These are phyloP conservation scores for Rhyacophila evoluta DNA, from an alignment of 2,888 invertebrate genomes.

Conservation along the genomic window DNA sequence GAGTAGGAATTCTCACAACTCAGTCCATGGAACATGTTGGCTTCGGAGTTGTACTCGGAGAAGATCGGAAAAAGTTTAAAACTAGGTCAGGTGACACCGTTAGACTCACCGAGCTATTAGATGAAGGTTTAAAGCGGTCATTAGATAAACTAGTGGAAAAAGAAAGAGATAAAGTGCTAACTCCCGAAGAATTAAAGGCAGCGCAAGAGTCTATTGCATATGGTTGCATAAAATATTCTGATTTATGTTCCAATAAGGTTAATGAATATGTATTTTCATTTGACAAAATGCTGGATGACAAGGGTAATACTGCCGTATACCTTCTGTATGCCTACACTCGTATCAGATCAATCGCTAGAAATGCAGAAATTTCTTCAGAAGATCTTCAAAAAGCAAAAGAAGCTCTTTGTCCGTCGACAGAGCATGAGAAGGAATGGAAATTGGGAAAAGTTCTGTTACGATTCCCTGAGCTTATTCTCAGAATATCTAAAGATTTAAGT, in stretches of 20 bases:
- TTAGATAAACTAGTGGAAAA: conserved; percentile 88
- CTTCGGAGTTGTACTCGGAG: conserved; percentile 97
- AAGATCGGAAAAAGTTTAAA: conserved; percentile 99
- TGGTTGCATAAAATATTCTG: conserved; percentile 98
- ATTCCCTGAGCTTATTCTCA: conserved; percentile 88
- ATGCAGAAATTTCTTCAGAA: conserved; percentile 75
- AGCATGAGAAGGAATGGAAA: conserved; percentile 95
- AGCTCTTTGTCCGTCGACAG: conserved; percentile 75
- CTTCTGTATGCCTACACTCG: conserved; percentile 94
- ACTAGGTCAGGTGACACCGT: conserved; percentile 98
- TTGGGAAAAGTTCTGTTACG: conserved; percentile 87
- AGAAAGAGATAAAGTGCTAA: conserved; percentile 85
- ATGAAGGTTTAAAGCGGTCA: conserved; percentile 90
- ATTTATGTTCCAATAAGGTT: conserved; percentile 91
- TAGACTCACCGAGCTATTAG: conserved; percentile 85
- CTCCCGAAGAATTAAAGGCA: conserved; percentile 80
- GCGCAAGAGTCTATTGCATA: conserved; percentile 96
- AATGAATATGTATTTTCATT: conserved; percentile 98
- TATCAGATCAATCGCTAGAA: conserved; percentile 90
- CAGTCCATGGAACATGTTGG: conserved; percentile 90
- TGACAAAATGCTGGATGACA: conserved; percentile 99
- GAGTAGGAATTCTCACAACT: conserved; percentile 78
- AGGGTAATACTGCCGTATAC: conserved; percentile 99
- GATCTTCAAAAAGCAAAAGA: conserved; percentile 73
- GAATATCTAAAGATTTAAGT: conserved; percentile 84